Base-by-base conservation (phyloP, 2,113 vertebrate genomes). In the Gulo gulo region DNA sequence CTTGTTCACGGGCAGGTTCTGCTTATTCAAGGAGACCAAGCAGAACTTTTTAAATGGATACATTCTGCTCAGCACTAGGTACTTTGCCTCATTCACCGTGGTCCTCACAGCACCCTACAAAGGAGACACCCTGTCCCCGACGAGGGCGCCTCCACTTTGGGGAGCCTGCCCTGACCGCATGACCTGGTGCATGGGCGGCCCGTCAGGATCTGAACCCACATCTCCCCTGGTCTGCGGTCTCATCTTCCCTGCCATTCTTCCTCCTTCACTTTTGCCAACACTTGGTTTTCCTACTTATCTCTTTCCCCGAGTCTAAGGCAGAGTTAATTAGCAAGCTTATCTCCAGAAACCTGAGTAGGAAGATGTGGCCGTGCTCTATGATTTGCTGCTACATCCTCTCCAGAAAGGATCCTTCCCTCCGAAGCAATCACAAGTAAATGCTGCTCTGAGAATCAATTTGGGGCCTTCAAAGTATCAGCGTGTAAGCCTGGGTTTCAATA, bases 121-220 rank as follows among this genome's bases (percentile, higher is more conserved):
- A 16, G 57, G 21, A 61, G 61, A 26, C 4, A 1, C 7, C 50
- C 69, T 21, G 0, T 16, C 67, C 42, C 23, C 0, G 0, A 0
- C 0, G 23, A 47, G 24, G 57, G n/a, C 42, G 2, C n/a, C 42
- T 3, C 34, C 7, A n/a, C 52, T 42, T 74, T 15, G 14, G 24
- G 18, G 34, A 15, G 18, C 61, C 81, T 29, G 36, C 47, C 8
- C 9, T 15, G 31, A 50, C 47, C 45, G 6, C 69, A 21, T 65
- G n/a, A 0, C 34, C 24, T 1, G 10, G 42, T 2, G 3, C 9
- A 1, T 5, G 20, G 47, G 24, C 4, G 4, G 2, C 80, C 69
- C 6, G 7, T 10, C 45, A 31, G 91, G 50, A n/a, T 52, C 34
- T 42, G 71, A 45, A 52, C 42, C 39, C 67, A 13, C 1, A 0